Conservation (phyloP, 2,113 vertebrate species). For the Boulengeromyrus knoepffleri region DNA sequence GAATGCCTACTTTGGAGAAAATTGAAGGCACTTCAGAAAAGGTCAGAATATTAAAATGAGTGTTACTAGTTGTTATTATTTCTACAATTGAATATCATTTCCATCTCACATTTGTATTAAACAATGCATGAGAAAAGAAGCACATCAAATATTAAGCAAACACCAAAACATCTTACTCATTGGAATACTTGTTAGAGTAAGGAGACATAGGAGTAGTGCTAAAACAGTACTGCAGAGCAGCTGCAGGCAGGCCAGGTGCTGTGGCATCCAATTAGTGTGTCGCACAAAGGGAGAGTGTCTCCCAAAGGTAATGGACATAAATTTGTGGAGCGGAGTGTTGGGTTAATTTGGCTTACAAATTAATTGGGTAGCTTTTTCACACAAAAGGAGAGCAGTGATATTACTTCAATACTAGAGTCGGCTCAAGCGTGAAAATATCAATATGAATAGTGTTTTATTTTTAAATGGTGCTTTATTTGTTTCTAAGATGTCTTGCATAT, state of each 20-base stretch:
- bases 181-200: not conserved
- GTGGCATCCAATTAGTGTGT: not conserved
- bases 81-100: not conserved
- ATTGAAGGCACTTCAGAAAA: not conserved
- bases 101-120: not conserved
- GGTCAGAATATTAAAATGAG: slow-evolving; percentile 17
- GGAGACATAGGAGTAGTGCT: no score
- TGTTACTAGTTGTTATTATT: not conserved
- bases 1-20: not conserved
- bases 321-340: not conserved
- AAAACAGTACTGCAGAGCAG: not conserved
- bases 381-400: not conserved
- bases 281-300: not conserved
- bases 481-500: not conserved
- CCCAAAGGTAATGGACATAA: not conserved
- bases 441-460: not conserved
- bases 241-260: not conserved
- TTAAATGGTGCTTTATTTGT: not conserved
- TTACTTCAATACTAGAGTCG: not conserved
- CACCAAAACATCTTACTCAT: not conserved
- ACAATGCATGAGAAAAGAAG: not conserved
- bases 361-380: not conserved
- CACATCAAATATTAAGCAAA: not conserved
- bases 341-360: not conserved
- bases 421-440: not conserved